Percentiles rank a stretch among this genome's conserved stretches.
Conservation (phyloP, 2,113 vertebrate species). For the Daubentonia madagascariensis region DNA sequence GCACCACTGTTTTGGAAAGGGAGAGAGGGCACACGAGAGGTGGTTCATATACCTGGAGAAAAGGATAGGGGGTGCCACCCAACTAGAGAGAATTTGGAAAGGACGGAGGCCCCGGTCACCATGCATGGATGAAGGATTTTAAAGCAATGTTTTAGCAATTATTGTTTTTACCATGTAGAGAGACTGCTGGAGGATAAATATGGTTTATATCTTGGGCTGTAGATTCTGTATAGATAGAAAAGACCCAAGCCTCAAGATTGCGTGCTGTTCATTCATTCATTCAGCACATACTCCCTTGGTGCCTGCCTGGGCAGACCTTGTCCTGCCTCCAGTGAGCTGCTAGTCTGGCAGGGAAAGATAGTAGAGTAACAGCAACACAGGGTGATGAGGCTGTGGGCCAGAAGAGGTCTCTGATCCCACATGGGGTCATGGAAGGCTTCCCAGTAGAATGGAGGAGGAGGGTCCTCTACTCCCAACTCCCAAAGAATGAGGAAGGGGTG, state of each 20-base stretch:
- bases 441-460: not conserved
- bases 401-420: not conserved
- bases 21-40: not conserved
- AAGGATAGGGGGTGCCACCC: not conserved
- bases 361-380: not conserved
- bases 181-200: not conserved
- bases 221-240: not conserved
- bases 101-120: not conserved
- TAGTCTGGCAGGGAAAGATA: not conserved
- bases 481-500: not conserved
- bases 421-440: not conserved
- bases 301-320: not conserved
- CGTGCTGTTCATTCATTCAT: not conserved
- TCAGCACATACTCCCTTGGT: not conserved
- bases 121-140: not conserved
- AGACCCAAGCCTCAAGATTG: not conserved
- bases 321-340: not conserved
- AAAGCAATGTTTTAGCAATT: not conserved
- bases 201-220: not conserved
- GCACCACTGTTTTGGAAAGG: not conserved
- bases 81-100: not conserved
- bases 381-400: not conserved
- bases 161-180: not conserved
- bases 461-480: not conserved
- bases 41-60: not conserved